Conservation (phyloP, 2,113 vertebrate species). For the Callorhinus ursinus region DNA sequence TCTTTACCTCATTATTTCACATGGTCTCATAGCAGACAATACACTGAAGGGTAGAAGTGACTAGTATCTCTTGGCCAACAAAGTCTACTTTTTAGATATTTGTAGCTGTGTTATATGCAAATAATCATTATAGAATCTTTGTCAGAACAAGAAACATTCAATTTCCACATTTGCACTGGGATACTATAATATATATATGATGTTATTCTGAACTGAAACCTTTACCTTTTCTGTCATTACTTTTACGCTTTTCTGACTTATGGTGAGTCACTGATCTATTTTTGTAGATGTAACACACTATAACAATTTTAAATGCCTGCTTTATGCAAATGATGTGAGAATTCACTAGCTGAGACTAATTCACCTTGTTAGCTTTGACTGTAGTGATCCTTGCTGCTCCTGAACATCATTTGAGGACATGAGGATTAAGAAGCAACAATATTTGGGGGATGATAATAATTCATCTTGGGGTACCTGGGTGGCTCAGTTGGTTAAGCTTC, state of each 20-base stretch:
- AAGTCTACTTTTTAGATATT: not conserved
- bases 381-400: not conserved
- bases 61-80: not conserved
- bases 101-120: not conserved
- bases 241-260: slow-evolving; percentile 38
- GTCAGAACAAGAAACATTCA: not conserved
- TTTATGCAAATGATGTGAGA: slow-evolving; percentile 15
- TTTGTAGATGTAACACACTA: not conserved
- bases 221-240: not conserved
- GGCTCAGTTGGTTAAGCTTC: not conserved
- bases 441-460: not conserved
- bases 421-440: slow-evolving; percentile 36
- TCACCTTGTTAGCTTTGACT: not conserved
- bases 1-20: not conserved
- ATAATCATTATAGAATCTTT: not conserved
- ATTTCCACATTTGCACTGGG: not conserved
- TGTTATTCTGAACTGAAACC: not conserved
- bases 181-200: not conserved
- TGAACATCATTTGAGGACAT: slow-evolving; percentile 49
- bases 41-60: not conserved
- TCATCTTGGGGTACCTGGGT: not conserved
- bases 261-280: not conserved
- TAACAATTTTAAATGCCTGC: slow-evolving; percentile 12
- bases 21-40: not conserved
- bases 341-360: slow-evolving; percentile 7